Base-by-base conservation (phyloP, 2,888 invertebrate genomes). In the Ecdyonurus torrentis region DNA sequence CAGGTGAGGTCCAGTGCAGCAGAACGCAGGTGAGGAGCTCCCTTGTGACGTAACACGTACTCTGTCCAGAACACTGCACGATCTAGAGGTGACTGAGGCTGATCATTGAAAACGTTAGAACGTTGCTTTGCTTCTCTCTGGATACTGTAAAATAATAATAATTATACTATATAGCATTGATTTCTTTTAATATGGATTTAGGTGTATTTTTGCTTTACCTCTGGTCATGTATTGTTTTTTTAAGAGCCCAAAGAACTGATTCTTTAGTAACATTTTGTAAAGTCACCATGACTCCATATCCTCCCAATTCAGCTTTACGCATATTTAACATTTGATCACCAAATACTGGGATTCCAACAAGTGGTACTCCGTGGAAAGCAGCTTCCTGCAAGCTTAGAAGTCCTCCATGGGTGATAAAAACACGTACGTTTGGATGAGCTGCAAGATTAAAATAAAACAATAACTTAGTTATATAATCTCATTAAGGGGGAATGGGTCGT, bases 381-480 rank as follows among this genome's bases (percentile, higher is more conserved):
- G 81, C 75, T 70, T 83, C 83, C 65, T 78, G 78, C 15, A 77
- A 73, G 65, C 81, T 80, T 68, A 82, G 74, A 59, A 80, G 72
- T 0, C 83, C 83, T 25, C 81, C 82, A 68, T 82, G 80, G 7
- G 80, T 81, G 64, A 84, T 78, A 66, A 83, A 82, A 0, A 79
- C 69, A 66, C 76, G 77, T 1, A 81, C 74, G 63, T 80, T 81
- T 1, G 74, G 73, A 71, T 83, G 81, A 1, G 76, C 79, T 79
- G 67, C 63, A 66, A 59, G 1, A 1, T n/a, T n/a, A n/a, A n/a
- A n/a, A n/a, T n/a, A n/a, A n/a, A n/a, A n/a, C n/a, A n/a, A n/a
- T n/a, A n/a, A n/a, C n/a, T n/a, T n/a, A n/a, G n/a, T n/a, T n/a
- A n/a, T n/a, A n/a, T n/a, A n/a, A n/a, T n/a, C n/a, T n/a, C n/a